phyloP scores from a whole-genome alignment of 2,888 invertebrate species.

The Lordiphosa andalusiaca region DNA sequence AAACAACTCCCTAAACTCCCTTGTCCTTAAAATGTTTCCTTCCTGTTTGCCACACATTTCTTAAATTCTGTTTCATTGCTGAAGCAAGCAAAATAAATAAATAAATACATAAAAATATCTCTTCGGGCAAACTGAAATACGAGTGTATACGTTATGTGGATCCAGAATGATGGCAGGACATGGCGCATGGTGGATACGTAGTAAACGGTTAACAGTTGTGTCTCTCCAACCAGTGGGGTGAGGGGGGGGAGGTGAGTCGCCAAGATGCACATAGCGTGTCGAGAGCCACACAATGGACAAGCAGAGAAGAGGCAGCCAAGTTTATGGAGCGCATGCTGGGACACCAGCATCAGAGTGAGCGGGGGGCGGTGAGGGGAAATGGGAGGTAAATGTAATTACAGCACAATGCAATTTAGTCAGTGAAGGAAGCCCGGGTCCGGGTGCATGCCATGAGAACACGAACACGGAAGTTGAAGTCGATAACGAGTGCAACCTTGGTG shows the following conservation, averaged over 20 bases:
- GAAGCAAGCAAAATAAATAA: too few species aligned
- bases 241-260: not conserved
- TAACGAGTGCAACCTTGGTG: conserved; percentile 65
- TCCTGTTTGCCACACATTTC: too few species aligned
- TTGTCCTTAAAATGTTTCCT: conserved; percentile 10
- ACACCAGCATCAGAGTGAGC: not conserved
- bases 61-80: too few species aligned
- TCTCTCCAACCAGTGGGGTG: conserved; percentile 17
- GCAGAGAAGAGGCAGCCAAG: conserved; percentile 33
- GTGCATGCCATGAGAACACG: conserved; percentile 37
- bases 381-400: conserved; percentile 64
- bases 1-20: too few species aligned
- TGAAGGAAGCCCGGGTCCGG: conserved; percentile 25
- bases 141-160: conserved; percentile 20
- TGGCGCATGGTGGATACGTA: conserved; percentile 31
- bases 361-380: conserved; percentile 5
- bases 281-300: conserved; percentile 55
- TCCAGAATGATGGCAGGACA: conserved; percentile 21
- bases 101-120: conserved; percentile 35
- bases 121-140: conserved; percentile 44
- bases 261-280: conserved; percentile 44
- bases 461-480: conserved; percentile 66
- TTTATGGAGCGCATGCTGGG: conserved; percentile 14
- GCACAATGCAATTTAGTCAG: conserved; percentile 71
- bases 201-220: conserved; percentile 55